phyloP scores from a whole-genome alignment of 2,888 invertebrate genomes.

The Troglohyphantes excavatus region DNA sequence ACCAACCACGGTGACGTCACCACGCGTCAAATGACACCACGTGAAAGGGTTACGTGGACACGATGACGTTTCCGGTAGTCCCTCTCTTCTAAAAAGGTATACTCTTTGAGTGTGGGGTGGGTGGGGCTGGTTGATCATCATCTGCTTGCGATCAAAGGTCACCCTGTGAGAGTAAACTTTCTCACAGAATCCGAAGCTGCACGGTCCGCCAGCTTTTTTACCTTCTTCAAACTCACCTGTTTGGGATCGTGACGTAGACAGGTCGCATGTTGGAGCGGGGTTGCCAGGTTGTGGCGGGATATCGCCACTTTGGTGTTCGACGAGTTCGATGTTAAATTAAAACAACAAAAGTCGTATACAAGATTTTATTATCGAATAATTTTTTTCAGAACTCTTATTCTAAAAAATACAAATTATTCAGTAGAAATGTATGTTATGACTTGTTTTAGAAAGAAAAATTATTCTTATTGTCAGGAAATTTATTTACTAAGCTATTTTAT shows the following conservation, averaged over 20 bases:
- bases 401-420: too few relatives aligned
- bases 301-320: not conserved
- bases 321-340: too few relatives aligned
- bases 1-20: conserved; percentile 32
- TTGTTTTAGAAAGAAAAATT: too few relatives aligned
- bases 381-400: too few relatives aligned
- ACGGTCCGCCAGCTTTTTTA: conserved; percentile 49
- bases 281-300: conserved; percentile 5
- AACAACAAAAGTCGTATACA: too few relatives aligned
- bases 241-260: conserved; percentile 65
- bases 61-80: conserved; percentile 72
- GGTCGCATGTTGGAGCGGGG: not conserved
- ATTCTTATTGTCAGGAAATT: too few relatives aligned
- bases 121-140: conserved; percentile 35
- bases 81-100: conserved; percentile 30
- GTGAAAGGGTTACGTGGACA: conserved; percentile 49
- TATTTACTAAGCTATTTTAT: too few relatives aligned
- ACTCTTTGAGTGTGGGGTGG: conserved; percentile 20
- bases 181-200: conserved; percentile 71
- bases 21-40: conserved; percentile 18
- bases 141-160: conserved; percentile 75
- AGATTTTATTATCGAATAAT: too few relatives aligned
- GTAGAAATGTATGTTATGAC: too few relatives aligned
- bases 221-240: conserved; percentile 65
- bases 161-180: conserved; percentile 74